Conservation (phyloP, 2,797 vertebrate species). For the Otolemur crassicaudatus region DNA sequence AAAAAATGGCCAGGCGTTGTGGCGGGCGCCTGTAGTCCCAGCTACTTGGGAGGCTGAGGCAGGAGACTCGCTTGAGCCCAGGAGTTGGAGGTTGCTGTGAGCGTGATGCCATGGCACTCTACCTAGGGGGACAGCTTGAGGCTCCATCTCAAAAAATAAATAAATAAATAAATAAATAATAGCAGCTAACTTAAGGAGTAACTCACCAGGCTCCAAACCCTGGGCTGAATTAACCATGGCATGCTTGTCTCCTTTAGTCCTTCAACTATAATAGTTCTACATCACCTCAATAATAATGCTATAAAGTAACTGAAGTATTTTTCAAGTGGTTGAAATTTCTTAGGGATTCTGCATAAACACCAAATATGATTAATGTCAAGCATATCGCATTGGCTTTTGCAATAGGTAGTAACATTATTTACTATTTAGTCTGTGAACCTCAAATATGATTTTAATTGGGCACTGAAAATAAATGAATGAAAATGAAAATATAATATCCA, state of each 20-base stretch:
- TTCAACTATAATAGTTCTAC: background rate
- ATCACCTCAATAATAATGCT: background rate
- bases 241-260: background rate
- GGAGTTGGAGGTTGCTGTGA: too few species aligned
- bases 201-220: background rate
- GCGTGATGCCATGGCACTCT: too few species aligned
- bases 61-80: too few species aligned
- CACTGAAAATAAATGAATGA: conserved; percentile 12
- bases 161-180: too few species aligned
- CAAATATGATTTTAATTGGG: conserved; percentile 36
- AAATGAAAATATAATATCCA: conserved; percentile 12
- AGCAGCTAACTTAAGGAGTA: background rate
- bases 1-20: too few species aligned
- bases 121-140: too few species aligned
- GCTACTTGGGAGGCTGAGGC: too few species aligned
- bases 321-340: background rate
- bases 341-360: conserved; percentile 2
- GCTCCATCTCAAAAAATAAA: too few species aligned
- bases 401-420: background rate
- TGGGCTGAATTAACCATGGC: background rate
- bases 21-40: too few species aligned
- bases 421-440: conserved; percentile 26
- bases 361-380: background rate
- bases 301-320: conserved; percentile 12
- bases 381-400: background rate